phyloP scores from a whole-genome alignment of 2,797 vertebrate species.

The Cygnus olor region DNA sequence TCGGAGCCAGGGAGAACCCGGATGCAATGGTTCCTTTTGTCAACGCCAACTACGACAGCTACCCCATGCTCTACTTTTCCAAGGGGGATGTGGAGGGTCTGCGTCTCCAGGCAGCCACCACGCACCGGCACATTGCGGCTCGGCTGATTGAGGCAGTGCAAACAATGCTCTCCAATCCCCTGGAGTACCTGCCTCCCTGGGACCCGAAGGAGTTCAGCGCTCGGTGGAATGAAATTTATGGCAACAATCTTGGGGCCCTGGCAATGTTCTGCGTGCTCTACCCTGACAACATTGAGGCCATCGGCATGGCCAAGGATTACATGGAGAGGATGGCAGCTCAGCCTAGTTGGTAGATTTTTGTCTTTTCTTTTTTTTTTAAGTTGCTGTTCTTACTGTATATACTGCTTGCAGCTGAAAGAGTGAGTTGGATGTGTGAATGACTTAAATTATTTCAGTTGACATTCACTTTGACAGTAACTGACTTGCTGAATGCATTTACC shows the following conservation, averaged over 20 bases:
- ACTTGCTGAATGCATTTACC: neutral
- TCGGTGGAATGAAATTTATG: slow-evolving; percentile 98
- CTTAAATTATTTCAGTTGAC: neutral
- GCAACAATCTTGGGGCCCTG: slow-evolving; percentile 95
- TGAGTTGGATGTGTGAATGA: slow-evolving; percentile 2
- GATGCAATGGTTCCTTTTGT: slow-evolving; percentile 87
- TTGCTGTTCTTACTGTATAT: slow-evolving; percentile 61
- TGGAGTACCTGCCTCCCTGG: slow-evolving; percentile 95
- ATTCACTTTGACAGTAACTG: neutral
- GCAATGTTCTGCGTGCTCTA: slow-evolving; percentile 97
- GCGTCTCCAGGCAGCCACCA: slow-evolving; percentile 81
- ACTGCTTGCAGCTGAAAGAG: neutral
- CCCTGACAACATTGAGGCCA: slow-evolving; percentile 90
- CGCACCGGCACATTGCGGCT: slow-evolving; percentile 85
- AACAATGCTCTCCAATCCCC: slow-evolving; percentile 89
- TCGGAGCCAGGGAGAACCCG: slow-evolving; percentile 73
- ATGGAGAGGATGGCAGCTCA: slow-evolving; percentile 99
- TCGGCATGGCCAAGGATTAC: slow-evolving; percentile 92
- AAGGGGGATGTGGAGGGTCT: slow-evolving; percentile 85
- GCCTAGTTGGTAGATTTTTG: slow-evolving; percentile 99
- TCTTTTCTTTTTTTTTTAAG: slow-evolving; percentile 65
- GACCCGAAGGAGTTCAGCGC: slow-evolving; percentile 90
- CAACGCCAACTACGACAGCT: slow-evolving; percentile 92
- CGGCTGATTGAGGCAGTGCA: slow-evolving; percentile 88
- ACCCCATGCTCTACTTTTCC: slow-evolving; percentile 96